Conservation (phyloP, 2,888 invertebrate genomes). For the Argynnis bischoffii region DNA sequence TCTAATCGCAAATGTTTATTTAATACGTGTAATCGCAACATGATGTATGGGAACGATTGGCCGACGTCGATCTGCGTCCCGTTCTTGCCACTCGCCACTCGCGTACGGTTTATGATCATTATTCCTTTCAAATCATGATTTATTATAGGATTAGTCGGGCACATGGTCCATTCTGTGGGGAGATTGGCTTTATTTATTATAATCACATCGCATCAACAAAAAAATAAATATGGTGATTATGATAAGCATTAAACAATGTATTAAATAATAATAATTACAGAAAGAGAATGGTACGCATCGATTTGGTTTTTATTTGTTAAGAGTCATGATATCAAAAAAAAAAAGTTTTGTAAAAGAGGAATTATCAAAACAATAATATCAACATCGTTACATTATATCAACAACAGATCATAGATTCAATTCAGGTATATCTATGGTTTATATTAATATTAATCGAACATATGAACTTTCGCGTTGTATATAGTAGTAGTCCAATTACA, state of each 20-base stretch:
- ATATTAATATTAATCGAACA: too few relatives aligned
- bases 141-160: slow-evolving; percentile 76
- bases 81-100: slow-evolving; percentile 51
- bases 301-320: too few relatives aligned
- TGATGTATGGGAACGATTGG: slow-evolving; percentile 71
- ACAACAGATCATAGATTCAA: too few relatives aligned
- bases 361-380: too few relatives aligned
- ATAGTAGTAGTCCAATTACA: too few relatives aligned
- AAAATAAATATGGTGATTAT: slow-evolving; percentile 43
- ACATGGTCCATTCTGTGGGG: slow-evolving; percentile 71
- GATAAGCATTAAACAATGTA: too few relatives aligned
- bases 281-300: neutral
- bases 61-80: slow-evolving; percentile 43
- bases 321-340: too few relatives aligned
- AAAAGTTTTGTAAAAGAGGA: too few relatives aligned
- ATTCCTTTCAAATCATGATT: slow-evolving; percentile 80
- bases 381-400: too few relatives aligned
- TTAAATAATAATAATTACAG: neutral
- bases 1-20: slow-evolving; percentile 73
- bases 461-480: too few relatives aligned
- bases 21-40: slow-evolving; percentile 78
- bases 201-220: slow-evolving; percentile 65
- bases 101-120: slow-evolving; percentile 74
- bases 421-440: too few relatives aligned
- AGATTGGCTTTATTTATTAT: slow-evolving; percentile 76